Base-by-base conservation (phyloP, 2,797 vertebrate species). In the Falco novaeseelandiae region DNA sequence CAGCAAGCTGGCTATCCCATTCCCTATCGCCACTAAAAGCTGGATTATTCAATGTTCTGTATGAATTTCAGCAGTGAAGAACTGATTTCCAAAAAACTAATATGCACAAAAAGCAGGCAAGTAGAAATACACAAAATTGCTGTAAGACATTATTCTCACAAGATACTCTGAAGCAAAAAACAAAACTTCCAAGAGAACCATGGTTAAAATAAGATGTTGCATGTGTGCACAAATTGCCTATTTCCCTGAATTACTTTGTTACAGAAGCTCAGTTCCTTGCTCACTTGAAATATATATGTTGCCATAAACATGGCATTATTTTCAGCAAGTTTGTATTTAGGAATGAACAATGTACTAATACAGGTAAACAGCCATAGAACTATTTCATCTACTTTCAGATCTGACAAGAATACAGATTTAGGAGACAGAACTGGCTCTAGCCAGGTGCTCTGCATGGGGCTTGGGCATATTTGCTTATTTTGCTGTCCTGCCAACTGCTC, bases 51-150 rank as follows among this genome's bases (percentile, higher is more conserved):
- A 63, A 8, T 0, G 0, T 9, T n/a, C 20, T 85, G 36, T 11
- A 18, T 10, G 18, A 77, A 66, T 38, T 92, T 67, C 46, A 73
- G 40, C 27, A 36, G 12, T 76, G 80, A 73, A 59, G 46, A 86
- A 82, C 0, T 22, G 21, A 59, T 18, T 73, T 83, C 9, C 0
- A 1, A 42, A 61, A 77, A 61, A 34, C 0, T 4, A 70, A 14
- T 0, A 0, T 12, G 27, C 29, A 48, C 12, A 58, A 59, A 78
- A 85, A 77, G 14, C 17, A 14, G 4, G 17, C 25, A 77, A 66
- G 9, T 27, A 55, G n/a, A 66, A 27, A 20, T 16, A 70, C 2
- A 42, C 9, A 63, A 63, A 78, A 89, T 42, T 62, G 70, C 30
- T 8, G 3, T 10, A 55, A 82, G 38, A 62, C 23, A 57, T 61